Percentiles rank a stretch among this genome's conserved stretches.
Conservation (phyloP, 2,888 invertebrate species). For the Hydrotaea cyrtoneurina region DNA sequence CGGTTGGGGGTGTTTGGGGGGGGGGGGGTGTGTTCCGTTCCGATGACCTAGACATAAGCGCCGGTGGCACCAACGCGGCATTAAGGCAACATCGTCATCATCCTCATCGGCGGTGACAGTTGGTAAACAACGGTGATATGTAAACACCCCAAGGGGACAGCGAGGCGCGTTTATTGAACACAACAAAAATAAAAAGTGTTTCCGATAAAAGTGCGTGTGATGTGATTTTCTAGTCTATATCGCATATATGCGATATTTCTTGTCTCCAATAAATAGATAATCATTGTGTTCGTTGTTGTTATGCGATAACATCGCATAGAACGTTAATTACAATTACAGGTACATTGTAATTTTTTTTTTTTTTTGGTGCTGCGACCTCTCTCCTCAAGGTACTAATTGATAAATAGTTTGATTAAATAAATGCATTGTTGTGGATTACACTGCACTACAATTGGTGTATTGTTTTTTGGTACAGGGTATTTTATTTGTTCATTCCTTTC, state of each 20-base stretch:
- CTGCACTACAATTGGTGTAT: too few species aligned
- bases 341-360: neutral
- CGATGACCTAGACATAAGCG: slow-evolving; percentile 42
- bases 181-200: neutral
- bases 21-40: neutral
- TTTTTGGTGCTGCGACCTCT: neutral
- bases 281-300: neutral
- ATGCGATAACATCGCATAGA: neutral
- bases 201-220: slow-evolving; percentile 29
- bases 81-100: slow-evolving; percentile 34
- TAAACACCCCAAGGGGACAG: neutral
- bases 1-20: neutral
- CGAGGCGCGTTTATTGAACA: slow-evolving; percentile 1
- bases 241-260: neutral
- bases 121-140: slow-evolving; percentile 14
- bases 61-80: slow-evolving; percentile 57
- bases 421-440: too few species aligned
- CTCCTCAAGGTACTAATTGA: too few species aligned
- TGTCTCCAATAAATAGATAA: neutral
- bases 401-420: too few species aligned
- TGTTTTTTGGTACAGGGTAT: too few species aligned
- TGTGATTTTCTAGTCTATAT: slow-evolving; percentile 1
- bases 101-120: slow-evolving; percentile 6
- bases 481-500: too few species aligned
- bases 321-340: slow-evolving; percentile 9